Evolutionary conservation across 2,888 invertebrate species (phyloP).

Genomic region (Torymus aiolomorphi): DNA sequence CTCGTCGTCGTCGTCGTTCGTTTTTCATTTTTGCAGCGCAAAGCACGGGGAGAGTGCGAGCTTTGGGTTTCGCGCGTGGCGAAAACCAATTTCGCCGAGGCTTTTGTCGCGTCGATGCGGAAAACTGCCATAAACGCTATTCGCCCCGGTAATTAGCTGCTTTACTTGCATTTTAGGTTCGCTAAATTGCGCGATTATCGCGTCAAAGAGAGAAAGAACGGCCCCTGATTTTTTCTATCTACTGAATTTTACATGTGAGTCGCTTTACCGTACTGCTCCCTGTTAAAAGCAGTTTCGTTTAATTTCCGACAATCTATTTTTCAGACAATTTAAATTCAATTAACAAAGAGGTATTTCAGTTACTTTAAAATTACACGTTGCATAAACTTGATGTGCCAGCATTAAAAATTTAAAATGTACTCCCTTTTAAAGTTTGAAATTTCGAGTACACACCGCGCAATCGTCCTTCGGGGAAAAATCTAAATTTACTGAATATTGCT

Average conservation of each 20-base stretch:
- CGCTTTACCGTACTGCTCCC: not conserved
- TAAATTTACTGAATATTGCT: constrained; percentile 19
- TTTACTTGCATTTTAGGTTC: not conserved
- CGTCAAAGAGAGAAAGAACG: not conserved
- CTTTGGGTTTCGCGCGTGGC: not conserved
- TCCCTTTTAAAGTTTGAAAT: too few relatives aligned
- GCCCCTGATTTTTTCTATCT: not conserved
- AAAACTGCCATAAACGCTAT: constrained; percentile 58
- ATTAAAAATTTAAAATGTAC: too few relatives aligned
- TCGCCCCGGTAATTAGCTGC: constrained; percentile 20
- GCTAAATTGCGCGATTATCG: constrained; percentile 14
- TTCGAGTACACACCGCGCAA: not conserved
- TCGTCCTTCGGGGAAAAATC: constrained; percentile 12
- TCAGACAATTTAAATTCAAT: too few relatives aligned
- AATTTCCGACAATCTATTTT: too few relatives aligned
- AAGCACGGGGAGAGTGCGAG: not conserved
- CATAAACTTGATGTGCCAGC: too few relatives aligned
- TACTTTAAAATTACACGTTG: too few relatives aligned
- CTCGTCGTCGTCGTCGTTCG: not conserved
- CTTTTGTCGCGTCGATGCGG: constrained; percentile 48
- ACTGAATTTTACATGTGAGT: not conserved
- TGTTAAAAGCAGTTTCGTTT: too few relatives aligned
- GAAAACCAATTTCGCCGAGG: constrained; percentile 54
- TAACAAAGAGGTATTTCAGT: too few relatives aligned
- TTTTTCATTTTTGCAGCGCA: not conserved